phyloP scores from a whole-genome alignment of 2,888 invertebrate genomes.

The Cerceris rybyensis region DNA sequence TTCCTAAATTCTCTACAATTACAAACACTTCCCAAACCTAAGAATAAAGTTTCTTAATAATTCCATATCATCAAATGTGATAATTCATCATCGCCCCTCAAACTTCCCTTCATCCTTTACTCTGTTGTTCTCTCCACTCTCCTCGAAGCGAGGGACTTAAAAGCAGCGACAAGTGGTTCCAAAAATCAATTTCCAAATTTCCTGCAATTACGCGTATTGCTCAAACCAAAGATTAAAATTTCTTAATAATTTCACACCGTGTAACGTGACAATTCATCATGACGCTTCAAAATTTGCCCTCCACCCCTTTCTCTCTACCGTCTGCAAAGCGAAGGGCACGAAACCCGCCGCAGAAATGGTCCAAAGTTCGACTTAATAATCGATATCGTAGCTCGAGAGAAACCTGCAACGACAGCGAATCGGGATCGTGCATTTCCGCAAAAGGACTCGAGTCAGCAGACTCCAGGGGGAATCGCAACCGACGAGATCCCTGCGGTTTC shows the following conservation, averaged over 20 bases:
- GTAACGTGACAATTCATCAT: no score
- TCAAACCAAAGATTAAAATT: no score
- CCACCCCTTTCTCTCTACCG: neutral
- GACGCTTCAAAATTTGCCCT: neutral
- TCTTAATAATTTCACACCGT: no score
- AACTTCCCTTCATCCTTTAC: neutral
- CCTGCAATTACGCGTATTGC: no score
- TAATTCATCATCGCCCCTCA: no score
- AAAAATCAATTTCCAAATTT: constrained; percentile 20
- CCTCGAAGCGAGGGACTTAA: neutral
- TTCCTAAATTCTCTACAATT: neutral
- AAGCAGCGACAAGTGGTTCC: constrained; percentile 1
- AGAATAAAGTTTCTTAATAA: no score
- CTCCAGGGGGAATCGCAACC: constrained; percentile 30
- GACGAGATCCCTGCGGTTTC: neutral
- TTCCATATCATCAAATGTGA: no score
- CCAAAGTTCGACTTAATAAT: constrained; percentile 51
- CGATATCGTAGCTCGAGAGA: constrained; percentile 33
- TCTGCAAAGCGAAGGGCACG: neutral
- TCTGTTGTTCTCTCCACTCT: neutral
- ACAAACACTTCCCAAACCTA: no score
- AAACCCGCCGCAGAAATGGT: constrained; percentile 2
- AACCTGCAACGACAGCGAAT: constrained; percentile 50
- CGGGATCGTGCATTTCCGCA: constrained; percentile 46
- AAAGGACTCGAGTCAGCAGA: constrained; percentile 58